Evolutionary conservation across 2,797 vertebrate species (phyloP).

Genomic region (Phataginus tricuspis): DNA sequence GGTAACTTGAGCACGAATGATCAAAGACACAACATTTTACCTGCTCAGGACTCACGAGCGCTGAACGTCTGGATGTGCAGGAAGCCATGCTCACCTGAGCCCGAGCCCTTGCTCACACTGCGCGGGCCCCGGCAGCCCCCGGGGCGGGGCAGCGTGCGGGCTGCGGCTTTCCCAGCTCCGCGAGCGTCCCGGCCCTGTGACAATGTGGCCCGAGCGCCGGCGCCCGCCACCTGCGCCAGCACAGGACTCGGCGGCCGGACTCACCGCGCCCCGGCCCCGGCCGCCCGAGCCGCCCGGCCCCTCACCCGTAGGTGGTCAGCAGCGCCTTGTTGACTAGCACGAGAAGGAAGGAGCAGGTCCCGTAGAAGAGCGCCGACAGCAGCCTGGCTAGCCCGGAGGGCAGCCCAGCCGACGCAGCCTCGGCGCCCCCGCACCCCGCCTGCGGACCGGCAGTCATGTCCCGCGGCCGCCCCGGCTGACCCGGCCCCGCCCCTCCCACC

Average conservation of each 20-base stretch:
- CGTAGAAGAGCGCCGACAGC: constrained; percentile 91
- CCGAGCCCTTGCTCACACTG: no score
- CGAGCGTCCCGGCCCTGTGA: neutral
- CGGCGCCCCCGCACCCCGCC: neutral
- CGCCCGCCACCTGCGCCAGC: neutral
- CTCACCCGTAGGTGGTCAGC: constrained; percentile 93
- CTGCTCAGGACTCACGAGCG: neutral
- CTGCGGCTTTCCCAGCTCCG: no score
- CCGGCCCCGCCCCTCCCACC: neutral
- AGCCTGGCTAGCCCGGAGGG: constrained; percentile 77
- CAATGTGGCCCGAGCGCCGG: neutral
- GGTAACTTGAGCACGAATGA: neutral
- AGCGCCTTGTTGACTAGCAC: constrained; percentile 94
- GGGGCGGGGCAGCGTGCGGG: no score
- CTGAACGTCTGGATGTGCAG: neutral
- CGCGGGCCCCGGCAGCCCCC: no score
- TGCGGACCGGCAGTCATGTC: neutral
- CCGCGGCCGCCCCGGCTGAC: neutral
- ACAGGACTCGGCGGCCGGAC: rapidly evolving
- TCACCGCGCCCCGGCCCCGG: neutral
- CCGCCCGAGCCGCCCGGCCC: neutral
- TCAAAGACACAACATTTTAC: neutral
- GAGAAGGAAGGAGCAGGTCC: constrained; percentile 90
- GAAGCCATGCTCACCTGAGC: no score
- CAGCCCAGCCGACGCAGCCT: neutral